Evolutionary conservation across 1,140 invertebrate genomes (phyloP).

Genomic region (Bombus sylvicola): DNA sequence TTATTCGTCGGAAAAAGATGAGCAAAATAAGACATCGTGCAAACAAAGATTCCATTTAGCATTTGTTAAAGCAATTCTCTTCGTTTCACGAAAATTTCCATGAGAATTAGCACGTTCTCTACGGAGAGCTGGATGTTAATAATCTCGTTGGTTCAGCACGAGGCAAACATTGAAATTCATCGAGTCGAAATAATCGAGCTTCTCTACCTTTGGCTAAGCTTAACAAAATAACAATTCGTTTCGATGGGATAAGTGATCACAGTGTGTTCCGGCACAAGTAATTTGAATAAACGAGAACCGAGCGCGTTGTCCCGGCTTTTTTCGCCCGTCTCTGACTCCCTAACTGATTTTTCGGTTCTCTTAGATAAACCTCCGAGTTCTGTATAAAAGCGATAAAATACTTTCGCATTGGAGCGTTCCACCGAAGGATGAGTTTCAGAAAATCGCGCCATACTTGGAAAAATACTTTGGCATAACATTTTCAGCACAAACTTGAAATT

Average conservation of each 20-base stretch:
- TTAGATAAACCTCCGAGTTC: background rate
- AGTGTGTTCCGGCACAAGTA: constrained; percentile 16
- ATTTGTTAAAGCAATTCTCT: background rate
- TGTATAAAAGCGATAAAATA: background rate
- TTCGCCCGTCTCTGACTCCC: background rate
- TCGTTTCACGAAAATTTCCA: background rate
- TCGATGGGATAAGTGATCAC: constrained; percentile 13
- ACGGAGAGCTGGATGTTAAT: constrained; percentile 1
- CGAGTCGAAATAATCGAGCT: constrained; percentile 29
- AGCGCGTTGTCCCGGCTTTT: background rate
- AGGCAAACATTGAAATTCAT: constrained; percentile 12
- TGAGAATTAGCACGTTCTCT: background rate
- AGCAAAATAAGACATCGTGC: too few species aligned
- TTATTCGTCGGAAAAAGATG: too few species aligned
- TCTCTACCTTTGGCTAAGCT: background rate
- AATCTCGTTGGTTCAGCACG: constrained; percentile 2
- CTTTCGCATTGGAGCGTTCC: background rate
- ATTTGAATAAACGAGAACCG: constrained; percentile 22
- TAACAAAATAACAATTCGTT: constrained; percentile 36
- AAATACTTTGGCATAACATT: too few species aligned
- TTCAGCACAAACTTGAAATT: background rate
- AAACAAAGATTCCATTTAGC: too few species aligned
- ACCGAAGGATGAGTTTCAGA: background rate
- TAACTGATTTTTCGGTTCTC: constrained; percentile 7
- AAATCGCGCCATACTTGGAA: background rate